Evolutionary conservation across 2,888 invertebrate genomes (phyloP).

Genomic region (Noctua janthina): DNA sequence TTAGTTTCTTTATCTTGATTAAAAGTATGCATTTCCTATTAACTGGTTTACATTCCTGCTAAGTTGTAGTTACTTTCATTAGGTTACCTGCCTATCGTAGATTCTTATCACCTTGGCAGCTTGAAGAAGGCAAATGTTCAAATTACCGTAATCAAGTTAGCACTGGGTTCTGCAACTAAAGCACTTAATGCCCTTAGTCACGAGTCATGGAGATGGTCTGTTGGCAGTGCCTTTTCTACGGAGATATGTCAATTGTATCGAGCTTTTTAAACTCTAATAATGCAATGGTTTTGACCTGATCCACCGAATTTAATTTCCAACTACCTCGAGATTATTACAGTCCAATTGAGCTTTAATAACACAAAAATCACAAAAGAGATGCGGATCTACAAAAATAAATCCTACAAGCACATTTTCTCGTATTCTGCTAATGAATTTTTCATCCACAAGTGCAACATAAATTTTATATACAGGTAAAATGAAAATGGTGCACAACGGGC

Average conservation of each 20-base stretch:
- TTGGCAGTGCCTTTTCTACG: neutral
- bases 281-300: neutral
- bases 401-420: slow-evolving; percentile 24
- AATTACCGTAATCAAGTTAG: slow-evolving; percentile 33
- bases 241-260: neutral
- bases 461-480: slow-evolving; percentile 28
- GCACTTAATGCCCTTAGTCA: slow-evolving; percentile 3
- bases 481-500: slow-evolving; percentile 29
- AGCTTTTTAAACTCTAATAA: neutral
- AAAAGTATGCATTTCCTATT: neutral
- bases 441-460: slow-evolving; percentile 26
- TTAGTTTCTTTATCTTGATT: neutral
- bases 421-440: slow-evolving; percentile 38
- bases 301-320: neutral
- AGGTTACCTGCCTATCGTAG: slow-evolving; percentile 8
- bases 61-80: slow-evolving; percentile 13
- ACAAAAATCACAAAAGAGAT: neutral
- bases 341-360: neutral
- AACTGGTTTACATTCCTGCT: neutral
- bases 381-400: neutral
- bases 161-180: slow-evolving; percentile 23
- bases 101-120: slow-evolving; percentile 24
- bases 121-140: slow-evolving; percentile 21
- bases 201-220: neutral
- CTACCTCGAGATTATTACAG: neutral